phyloP scores from a whole-genome alignment of 1,140 invertebrate species.

The Drosophila sp. region DNA sequence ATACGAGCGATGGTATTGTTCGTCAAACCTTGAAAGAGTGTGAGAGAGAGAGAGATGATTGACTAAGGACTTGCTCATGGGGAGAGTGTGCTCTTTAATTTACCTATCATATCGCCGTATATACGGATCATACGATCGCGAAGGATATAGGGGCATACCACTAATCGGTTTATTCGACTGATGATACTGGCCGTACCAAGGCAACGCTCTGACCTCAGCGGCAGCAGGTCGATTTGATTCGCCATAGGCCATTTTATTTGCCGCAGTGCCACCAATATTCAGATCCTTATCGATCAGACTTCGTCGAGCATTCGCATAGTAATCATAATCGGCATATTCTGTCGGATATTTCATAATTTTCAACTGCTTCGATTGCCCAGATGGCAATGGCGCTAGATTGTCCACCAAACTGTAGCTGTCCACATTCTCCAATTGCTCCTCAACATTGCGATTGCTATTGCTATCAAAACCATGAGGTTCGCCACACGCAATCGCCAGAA shows the following conservation, averaged over 20 bases:
- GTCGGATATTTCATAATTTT: conserved; percentile 25
- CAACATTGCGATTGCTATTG: conserved; percentile 12
- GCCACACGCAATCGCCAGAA: conserved; percentile 8
- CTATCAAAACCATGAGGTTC: conserved; percentile 33
- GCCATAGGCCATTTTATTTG: conserved; percentile 31
- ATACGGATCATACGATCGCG: conserved; percentile 79
- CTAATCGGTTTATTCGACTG: conserved; percentile 36
- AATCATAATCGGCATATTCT: conserved; percentile 57
- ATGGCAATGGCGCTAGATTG: conserved; percentile 20
- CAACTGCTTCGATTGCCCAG: conserved; percentile 22
- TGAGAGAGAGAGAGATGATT: not conserved
- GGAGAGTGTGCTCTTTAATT: conserved; percentile 1
- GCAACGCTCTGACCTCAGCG: conserved; percentile 31
- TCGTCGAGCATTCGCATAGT: conserved; percentile 32
- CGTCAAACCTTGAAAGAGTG: conserved; percentile 56
- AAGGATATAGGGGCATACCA: conserved; percentile 59
- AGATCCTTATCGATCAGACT: not conserved
- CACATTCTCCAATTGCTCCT: conserved; percentile 20
- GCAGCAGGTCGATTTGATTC: conserved; percentile 35
- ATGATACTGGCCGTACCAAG: conserved; percentile 51
- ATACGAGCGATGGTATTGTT: conserved; percentile 75
- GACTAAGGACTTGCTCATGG: not conserved
- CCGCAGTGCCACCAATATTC: conserved; percentile 31
- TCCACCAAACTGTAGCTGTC: conserved; percentile 41
- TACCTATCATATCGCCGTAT: conserved; percentile 77